These are phyloP conservation scores for cattle (Bos taurus) DNA, from an alignment of 2,113 vertebrate species.

Conservation along the genomic window DNA sequence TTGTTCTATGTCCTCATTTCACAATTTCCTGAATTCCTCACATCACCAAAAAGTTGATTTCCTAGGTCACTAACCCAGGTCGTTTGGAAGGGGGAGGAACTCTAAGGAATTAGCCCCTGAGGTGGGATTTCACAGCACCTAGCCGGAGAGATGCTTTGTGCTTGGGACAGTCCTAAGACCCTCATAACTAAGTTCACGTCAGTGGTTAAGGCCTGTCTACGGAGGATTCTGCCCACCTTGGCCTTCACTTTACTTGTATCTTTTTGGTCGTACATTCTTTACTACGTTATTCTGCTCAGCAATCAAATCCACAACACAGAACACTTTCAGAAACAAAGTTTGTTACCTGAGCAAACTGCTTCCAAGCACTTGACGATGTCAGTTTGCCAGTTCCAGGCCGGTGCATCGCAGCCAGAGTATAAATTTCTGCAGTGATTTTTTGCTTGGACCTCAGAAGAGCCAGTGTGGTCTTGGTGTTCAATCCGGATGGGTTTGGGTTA, in stretches of 20 bases:
- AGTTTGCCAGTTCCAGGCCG: slow-evolving; percentile 93
- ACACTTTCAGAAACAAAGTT: not conserved
- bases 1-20: not conserved
- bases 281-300: not conserved
- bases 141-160: not conserved
- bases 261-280: not conserved
- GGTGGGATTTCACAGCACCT: not conserved
- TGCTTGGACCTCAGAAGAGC: slow-evolving; percentile 96
- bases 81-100: not conserved
- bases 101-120: not conserved
- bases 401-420: slow-evolving; percentile 89
- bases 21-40: not conserved
- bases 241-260: not conserved
- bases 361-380: slow-evolving; percentile 97
- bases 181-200: not conserved
- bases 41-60: not conserved
- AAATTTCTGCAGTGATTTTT: slow-evolving; percentile 87
- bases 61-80: not conserved
- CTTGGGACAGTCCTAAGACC: not conserved
- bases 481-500: slow-evolving; percentile 95
- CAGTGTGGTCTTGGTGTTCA: slow-evolving; percentile 94
- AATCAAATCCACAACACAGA: not conserved
- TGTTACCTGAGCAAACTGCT: slow-evolving; percentile 94
- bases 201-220: not conserved
- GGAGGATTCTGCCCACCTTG: not conserved